Percentiles rank a stretch among this genome's conserved stretches.
phyloP scores from a whole-genome alignment of 2,797 vertebrate species.

The Lagocephalus sceleratus region DNA sequence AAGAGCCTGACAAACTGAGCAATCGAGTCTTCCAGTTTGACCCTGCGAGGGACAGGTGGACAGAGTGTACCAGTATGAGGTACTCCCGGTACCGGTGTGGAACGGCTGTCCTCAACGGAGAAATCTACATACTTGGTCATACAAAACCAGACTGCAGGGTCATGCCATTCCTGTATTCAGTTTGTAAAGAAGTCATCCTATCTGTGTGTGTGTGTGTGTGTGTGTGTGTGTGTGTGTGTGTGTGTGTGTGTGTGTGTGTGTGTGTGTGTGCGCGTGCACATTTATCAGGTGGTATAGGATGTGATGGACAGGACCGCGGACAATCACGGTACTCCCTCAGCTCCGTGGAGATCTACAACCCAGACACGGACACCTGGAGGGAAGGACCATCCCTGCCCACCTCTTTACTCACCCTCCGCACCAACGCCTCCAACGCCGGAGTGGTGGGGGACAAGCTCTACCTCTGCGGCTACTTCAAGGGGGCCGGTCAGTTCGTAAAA shows the following conservation, averaged over 20 bases:
- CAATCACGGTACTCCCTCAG: constrained; percentile 86
- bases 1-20: constrained; percentile 88
- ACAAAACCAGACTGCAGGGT: constrained; percentile 35
- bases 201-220: too few species aligned
- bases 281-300: constrained; percentile 87
- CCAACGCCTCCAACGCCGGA: constrained; percentile 77
- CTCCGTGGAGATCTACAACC: constrained; percentile 87
- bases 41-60: constrained; percentile 82
- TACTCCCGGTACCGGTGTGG: constrained; percentile 88
- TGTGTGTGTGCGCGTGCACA: too few species aligned
- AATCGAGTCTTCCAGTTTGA: constrained; percentile 83
- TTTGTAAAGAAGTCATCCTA: neutral
- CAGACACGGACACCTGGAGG: constrained; percentile 86
- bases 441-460: constrained; percentile 83
- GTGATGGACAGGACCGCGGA: constrained; percentile 82
- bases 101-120: constrained; percentile 78
- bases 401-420: constrained; percentile 80
- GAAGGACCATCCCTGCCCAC: constrained; percentile 80
- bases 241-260: too few species aligned
- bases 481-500: constrained; percentile 75
- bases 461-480: constrained; percentile 85
- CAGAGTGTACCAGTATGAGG: constrained; percentile 79
- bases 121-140: constrained; percentile 89
- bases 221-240: too few species aligned
- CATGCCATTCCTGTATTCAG: neutral